A percentile compares a stretch with the other conserved stretches of the same genome.
These are phyloP conservation scores for Hyperoplus lanceolatus DNA, from an alignment of 2,797 vertebrate species.

Conservation along the genomic window DNA sequence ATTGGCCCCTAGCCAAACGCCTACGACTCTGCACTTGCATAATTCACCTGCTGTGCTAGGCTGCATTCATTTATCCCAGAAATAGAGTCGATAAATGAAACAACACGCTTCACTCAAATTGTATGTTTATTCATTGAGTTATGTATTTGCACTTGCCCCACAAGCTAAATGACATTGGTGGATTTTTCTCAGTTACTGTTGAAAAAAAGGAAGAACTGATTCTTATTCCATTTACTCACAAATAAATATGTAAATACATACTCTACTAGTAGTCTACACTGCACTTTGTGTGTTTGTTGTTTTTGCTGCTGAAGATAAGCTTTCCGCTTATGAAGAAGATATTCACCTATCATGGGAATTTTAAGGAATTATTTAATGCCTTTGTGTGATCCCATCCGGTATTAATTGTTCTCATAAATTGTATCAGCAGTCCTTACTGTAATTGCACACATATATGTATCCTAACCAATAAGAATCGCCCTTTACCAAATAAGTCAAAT, in stretches of 20 bases:
- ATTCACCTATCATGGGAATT: constrained; percentile 39
- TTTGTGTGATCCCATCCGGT: constrained; percentile 2
- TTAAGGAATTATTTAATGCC: constrained; percentile 5
- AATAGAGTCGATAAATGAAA: constrained; percentile 84
- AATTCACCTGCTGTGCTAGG: constrained; percentile 86
- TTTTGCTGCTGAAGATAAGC: constrained; percentile 7
- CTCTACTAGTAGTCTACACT: constrained; percentile 7
- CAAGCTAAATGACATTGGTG: constrained; percentile 72
- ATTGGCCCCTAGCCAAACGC: constrained; percentile 72
- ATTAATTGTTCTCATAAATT: constrained; percentile 43
- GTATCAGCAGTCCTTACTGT: constrained; percentile 22
- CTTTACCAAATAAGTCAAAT: constrained; percentile 5
- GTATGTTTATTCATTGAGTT: constrained; percentile 85
- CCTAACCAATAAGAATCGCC: constrained; percentile 32
- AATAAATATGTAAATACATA: constrained; percentile 59
- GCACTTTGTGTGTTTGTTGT: constrained; percentile 10
- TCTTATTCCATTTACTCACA: constrained; percentile 51
- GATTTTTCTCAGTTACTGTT: constrained; percentile 67
- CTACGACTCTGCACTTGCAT: constrained; percentile 80
- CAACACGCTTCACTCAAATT: constrained; percentile 82
- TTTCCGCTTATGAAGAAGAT: constrained; percentile 6
- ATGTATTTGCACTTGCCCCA: constrained; percentile 77
- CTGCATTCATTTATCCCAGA: constrained; percentile 85
- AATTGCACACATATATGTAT: constrained; percentile 44
- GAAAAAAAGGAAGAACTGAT: constrained; percentile 31